These are phyloP conservation scores for Chromobotia macracanthus DNA, from an alignment of 2,797 vertebrate genomes.

Conservation along the genomic window DNA sequence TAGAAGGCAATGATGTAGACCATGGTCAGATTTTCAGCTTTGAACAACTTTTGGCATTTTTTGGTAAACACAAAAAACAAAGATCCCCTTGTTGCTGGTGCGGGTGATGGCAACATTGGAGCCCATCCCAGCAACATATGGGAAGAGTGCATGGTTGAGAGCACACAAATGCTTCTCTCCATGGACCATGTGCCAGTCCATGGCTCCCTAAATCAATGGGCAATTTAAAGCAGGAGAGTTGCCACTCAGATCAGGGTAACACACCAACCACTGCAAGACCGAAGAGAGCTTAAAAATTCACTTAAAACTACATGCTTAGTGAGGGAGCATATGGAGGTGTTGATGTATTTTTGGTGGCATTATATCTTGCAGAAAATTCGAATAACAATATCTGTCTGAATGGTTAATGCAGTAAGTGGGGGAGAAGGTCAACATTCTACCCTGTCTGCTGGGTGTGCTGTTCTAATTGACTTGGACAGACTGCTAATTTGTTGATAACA, in stretches of 20 bases:
- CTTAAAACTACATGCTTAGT: not conserved
- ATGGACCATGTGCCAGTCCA: constrained; percentile 76
- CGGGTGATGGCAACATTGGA: constrained; percentile 82
- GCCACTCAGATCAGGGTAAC: constrained; percentile 58
- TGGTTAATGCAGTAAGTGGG: constrained; percentile 18
- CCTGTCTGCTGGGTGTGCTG: constrained; percentile 70
- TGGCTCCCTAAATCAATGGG: constrained; percentile 79
- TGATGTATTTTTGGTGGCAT: not conserved
- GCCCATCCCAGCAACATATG: constrained; percentile 83
- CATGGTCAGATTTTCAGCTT: constrained; percentile 26
- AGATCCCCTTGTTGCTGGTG: constrained; percentile 77
- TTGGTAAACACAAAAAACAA: constrained; percentile 69
- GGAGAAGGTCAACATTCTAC: constrained; percentile 45
- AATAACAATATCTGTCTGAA: constrained; percentile 31
- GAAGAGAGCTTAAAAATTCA: constrained; percentile 15
- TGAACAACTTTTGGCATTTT: constrained; percentile 32
- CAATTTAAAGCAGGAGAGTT: constrained; percentile 76
- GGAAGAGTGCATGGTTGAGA: constrained; percentile 81
- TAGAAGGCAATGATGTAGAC: constrained; percentile 39
- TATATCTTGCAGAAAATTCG: constrained; percentile 20
- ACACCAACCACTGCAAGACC: constrained; percentile 24
- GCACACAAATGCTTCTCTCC: constrained; percentile 81
- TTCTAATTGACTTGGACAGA: constrained; percentile 89
- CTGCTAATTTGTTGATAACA: constrained; percentile 92
- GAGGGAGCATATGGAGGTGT: constrained; percentile 7